A percentile compares a stretch with the other conserved stretches of the same genome.
Evolutionary conservation across 2,797 vertebrate genomes (phyloP).

Genomic region (Scolopax bukidnonensis): DNA sequence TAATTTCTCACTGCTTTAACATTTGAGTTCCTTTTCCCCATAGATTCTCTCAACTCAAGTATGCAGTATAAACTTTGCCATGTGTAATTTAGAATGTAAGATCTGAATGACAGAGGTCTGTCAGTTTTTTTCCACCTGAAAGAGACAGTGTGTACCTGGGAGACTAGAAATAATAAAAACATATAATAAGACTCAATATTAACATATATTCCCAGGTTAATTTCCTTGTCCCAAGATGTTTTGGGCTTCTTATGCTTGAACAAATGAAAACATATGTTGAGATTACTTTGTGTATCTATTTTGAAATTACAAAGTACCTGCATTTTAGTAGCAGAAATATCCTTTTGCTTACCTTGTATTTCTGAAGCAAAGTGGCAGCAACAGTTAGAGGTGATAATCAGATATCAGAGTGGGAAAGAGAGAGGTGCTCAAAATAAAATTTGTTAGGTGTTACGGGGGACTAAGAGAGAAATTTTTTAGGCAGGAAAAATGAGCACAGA

Average conservation of each 20-base stretch:
- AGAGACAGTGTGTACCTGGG: background rate
- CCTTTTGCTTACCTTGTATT: background rate
- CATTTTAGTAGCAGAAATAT: background rate
- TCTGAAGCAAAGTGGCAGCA: background rate
- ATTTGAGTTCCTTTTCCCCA: background rate
- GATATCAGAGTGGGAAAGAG: background rate
- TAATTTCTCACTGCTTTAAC: background rate
- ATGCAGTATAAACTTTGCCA: background rate
- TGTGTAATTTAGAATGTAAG: background rate
- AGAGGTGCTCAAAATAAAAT: background rate
- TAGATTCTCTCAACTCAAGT: background rate
- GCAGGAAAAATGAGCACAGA: background rate
- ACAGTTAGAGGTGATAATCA: background rate
- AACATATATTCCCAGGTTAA: background rate
- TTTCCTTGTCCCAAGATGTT: background rate
- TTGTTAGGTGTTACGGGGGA: background rate
- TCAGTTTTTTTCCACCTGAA: background rate
- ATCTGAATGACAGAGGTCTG: background rate
- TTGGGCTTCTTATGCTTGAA: background rate
- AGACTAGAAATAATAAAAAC: slow-evolving; percentile 3
- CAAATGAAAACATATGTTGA: background rate
- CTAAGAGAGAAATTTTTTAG: background rate
- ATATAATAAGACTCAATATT: background rate
- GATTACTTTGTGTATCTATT: background rate
- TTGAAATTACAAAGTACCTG: background rate